phyloP scores from a whole-genome alignment of 2,113 vertebrate species.

The Sturnus vulgaris region DNA sequence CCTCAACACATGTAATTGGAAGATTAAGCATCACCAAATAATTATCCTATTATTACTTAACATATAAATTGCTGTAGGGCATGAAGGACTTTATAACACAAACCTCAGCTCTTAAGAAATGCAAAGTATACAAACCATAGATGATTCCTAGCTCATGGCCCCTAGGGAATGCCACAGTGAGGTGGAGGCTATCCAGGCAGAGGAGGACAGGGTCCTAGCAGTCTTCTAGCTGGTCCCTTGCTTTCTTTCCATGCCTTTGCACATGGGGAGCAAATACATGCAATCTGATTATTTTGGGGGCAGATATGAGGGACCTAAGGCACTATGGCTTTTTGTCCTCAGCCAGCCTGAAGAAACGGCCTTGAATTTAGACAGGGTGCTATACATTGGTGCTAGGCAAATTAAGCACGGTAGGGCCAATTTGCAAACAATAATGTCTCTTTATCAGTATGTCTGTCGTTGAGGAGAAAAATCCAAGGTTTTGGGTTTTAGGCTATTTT shows the following conservation, averaged over 20 bases:
- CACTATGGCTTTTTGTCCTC: not conserved
- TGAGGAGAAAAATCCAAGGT: not conserved
- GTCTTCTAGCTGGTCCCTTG: not conserved
- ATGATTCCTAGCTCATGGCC: not conserved
- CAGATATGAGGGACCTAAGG: not conserved
- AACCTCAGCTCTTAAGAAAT: not conserved
- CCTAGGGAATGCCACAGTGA: rapidly evolving
- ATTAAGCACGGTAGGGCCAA: not conserved
- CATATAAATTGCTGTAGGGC: not conserved
- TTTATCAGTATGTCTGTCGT: not conserved
- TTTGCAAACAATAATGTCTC: not conserved
- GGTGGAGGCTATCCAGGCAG: not conserved
- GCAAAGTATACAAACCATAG: rapidly evolving
- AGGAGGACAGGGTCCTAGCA: not conserved
- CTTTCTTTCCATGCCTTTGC: not conserved
- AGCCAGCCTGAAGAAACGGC: not conserved
- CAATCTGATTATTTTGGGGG: not conserved
- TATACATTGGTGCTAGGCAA: not conserved
- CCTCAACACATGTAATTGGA: not conserved
- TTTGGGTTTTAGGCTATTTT: not conserved
- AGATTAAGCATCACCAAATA: not conserved
- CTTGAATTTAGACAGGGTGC: not conserved
- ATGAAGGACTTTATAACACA: not conserved
- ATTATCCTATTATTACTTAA: not conserved
- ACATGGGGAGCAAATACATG: not conserved